phyloP scores from a whole-genome alignment of 2,888 invertebrate species.

The Eristalis tenax region DNA sequence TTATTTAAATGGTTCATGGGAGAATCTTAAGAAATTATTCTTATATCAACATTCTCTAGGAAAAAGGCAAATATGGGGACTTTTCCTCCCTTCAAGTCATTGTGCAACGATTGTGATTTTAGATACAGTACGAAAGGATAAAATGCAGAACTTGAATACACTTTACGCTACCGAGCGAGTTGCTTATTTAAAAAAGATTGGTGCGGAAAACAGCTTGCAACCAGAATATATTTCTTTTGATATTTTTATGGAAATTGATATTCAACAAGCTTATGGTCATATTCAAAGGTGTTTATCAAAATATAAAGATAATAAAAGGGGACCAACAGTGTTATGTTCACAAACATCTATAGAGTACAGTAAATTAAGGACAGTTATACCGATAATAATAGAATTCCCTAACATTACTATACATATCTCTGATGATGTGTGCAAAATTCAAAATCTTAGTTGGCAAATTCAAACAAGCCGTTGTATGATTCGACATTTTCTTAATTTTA shows the following conservation, averaged over 20 bases:
- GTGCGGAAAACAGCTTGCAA: slow-evolving; percentile 85
- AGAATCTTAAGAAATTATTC: slow-evolving; percentile 89
- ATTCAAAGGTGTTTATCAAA: slow-evolving; percentile 89
- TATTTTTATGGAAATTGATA: slow-evolving; percentile 89
- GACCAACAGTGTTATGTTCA: slow-evolving; percentile 91
- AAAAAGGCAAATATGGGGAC: slow-evolving; percentile 91
- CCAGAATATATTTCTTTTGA: slow-evolving; percentile 89
- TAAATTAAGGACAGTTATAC: slow-evolving; percentile 86
- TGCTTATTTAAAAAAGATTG: slow-evolving; percentile 81
- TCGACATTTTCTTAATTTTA: slow-evolving; percentile 92
- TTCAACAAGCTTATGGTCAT: slow-evolving; percentile 86
- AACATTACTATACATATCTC: slow-evolving; percentile 84
- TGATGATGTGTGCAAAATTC: slow-evolving; percentile 91
- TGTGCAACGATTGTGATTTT: slow-evolving; percentile 90
- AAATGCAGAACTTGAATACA: slow-evolving; percentile 94
- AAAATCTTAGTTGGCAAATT: slow-evolving; percentile 95
- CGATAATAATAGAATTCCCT: slow-evolving; percentile 87
- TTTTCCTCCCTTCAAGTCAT: slow-evolving; percentile 91
- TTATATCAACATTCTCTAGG: slow-evolving; percentile 91
- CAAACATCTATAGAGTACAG: slow-evolving; percentile 87
- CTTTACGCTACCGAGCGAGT: slow-evolving; percentile 90
- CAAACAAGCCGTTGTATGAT: slow-evolving; percentile 91
- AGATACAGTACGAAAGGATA: slow-evolving; percentile 93
- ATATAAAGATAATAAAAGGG: slow-evolving; percentile 93
- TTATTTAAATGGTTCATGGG: slow-evolving; percentile 86